Evolutionary conservation across 1,140 invertebrate species (phyloP), one percentile per base, ranked within the genome.

Genomic region (Leptonema lineaticorne): DNA sequence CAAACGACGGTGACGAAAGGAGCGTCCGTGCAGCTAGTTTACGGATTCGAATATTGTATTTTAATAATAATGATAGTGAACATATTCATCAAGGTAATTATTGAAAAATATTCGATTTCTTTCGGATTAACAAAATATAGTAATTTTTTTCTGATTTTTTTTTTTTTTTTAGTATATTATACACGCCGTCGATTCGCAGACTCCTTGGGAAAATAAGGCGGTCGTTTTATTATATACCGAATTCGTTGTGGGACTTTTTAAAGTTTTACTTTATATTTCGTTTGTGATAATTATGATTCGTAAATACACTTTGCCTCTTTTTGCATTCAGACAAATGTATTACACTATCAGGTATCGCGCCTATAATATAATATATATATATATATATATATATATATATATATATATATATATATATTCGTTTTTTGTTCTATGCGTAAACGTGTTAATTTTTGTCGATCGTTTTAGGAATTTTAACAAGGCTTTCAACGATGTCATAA

Each of bases 11-110:
- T 97, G 6, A 85, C 89, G 0, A 95, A 95, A 79, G 98, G 98
- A 41, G 94, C 97, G 22, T 97, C 96, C 3, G 96, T 98, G 0
- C 97, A 99, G 80, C 82, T 99, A 37, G 98, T 99, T 5, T 99
- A 99, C 86, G 97, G 97, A 59, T 99, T 99, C 85, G 97, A 99
- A 84, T 99, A 99, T 84, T 96, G 96, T 62, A 96, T 99, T 76
- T 82, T 99, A 6, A 82, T 98, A 24, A 98, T 96, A 2, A 92
- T 97, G 74, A 92, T 98, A 16, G 81, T 94, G 8, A 98, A 98
- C 78, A 97, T 97, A 58, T 85, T 89, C 6, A 92, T 98, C 33
- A 99, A 99, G 80, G 81, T 83, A 68, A n/a, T 18, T n/a, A 18
- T 64, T 16, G 5, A 26, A 26, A 20, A 18, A 18, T 58, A 5